Evolutionary conservation across 1,140 invertebrate genomes (phyloP), one percentile per base, ranked within the genome.

Genomic region (Drosophila baimaii): DNA sequence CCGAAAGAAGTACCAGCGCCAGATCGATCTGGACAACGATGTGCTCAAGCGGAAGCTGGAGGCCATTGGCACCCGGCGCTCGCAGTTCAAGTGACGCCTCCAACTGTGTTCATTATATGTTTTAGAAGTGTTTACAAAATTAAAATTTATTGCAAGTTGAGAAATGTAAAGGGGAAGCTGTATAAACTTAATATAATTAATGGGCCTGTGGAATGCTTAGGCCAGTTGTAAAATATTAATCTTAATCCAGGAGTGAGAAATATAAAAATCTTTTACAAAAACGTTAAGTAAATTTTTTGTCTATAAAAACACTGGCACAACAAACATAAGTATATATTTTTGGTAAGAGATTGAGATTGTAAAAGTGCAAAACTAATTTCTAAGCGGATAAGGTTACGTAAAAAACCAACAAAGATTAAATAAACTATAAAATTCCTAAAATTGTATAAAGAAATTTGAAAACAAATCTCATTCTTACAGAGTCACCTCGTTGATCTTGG

Each of bases 21-120:
- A 92, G 72, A 91, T 92, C n/a, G 90, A 92, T 56, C 15, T 88
- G 57, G 91, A 92, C 52, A 92, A 92, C 55, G 88, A 90, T 72
- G 44, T 91, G 33, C 74, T 92, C 0, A 91, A 90, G 52, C 76
- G 90, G 25, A 91, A 92, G 54, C 66, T 92, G 47, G 90, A 92
- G 47, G 83, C 85, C 6, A 92, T 92, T 37, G 73, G 88, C 31
- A 46, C 73, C 2, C 69, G 91, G 12, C 80, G 89, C 2, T 52
- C 73, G 12, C 54, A 75, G 37, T 89, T 84, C 39, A 84, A 88
- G 46, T 88, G 72, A 86, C 19, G 31, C 17, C 52, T n/a, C 41
- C 63, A 77, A 69, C 59, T 78, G 72, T 65, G 61, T 75, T 74
- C 56, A 81, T 85, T 81, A 61, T 81, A 68, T 76, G 59, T 81